Evolutionary conservation across 2,888 invertebrate genomes (phyloP), one percentile per base, ranked within the genome.

Genomic region (Cataglyphis rosenhaueri): DNA sequence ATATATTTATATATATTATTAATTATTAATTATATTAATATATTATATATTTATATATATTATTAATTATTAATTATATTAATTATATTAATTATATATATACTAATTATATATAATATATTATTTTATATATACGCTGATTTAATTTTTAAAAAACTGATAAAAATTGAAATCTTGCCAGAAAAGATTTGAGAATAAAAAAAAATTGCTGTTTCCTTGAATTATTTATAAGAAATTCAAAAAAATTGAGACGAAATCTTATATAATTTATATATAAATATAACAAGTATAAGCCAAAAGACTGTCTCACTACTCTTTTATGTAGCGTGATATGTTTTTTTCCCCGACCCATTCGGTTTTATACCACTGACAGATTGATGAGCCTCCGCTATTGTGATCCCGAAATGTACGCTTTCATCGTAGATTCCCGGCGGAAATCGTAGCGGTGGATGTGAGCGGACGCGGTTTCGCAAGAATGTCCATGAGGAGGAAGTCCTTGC

Each of bases 391-490:
- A 76, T 76, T 76, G 76, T 68, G n/a, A 76, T 68, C 21, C 21
- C n/a, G 18, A 62, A 74, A 81, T 52, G 18, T 32, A 64, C 15
- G 35, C 35, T 70, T 35, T 44, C 55, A 41, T 35, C n/a, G 44
- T 95, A 98, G 97, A 95, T 98, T 98, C 95, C 97, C 98, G 78
- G 97, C 98, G 88, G 97, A 98, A 95, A 95, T 98, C 87, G 97
- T 99, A 85, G 96, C 97, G 84, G 98, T 99, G 92, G 98, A 99
- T 95, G 97, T 98, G 78, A 97, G 98, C 85, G 98, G 98, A 75
- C 96, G 96, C 92, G 97, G 97, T 94, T 99, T 99, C 96, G 97
- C 97, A 93, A 96, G 98, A 90, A 98, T 98, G 98, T 97, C 98
- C 92, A 96, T 96, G 92, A 97, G 98, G 86, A 96, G 99, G 87